Conservation (phyloP, 2,888 invertebrate species). For the Ellobium chinense region DNA sequence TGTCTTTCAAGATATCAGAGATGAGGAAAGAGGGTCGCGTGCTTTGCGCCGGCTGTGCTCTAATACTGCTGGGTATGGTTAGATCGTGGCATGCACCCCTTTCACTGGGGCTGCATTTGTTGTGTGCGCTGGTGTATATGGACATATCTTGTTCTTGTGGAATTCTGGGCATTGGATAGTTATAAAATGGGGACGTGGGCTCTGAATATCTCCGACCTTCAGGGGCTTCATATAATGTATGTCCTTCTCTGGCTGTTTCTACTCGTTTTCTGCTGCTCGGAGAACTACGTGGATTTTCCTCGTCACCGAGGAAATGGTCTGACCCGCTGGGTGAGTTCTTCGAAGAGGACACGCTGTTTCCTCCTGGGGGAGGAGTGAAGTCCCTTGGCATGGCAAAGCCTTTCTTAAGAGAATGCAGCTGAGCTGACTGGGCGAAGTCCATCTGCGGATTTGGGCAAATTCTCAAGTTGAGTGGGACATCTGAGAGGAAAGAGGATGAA, state of each 20-base stretch:
- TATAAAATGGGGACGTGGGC: background rate
- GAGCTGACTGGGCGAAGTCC: background rate
- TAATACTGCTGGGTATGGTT: background rate
- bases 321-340: background rate
- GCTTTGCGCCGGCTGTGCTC: background rate
- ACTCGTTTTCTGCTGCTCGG: background rate
- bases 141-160: background rate
- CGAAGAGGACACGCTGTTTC: background rate
- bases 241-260: background rate
- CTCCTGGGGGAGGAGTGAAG: background rate
- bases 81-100: too few species aligned
- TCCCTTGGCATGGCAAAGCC: background rate
- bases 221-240: background rate
- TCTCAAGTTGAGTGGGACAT: background rate
- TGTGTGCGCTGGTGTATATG: background rate
- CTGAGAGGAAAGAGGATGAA: background rate
- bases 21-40: slow-evolving; percentile 64
- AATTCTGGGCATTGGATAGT: background rate
- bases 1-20: slow-evolving; percentile 61
- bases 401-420: background rate
- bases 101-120: background rate
- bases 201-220: background rate
- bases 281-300: background rate
- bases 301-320: background rate
- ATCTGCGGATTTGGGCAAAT: background rate